Evolutionary conservation across 1,140 invertebrate species (phyloP), one percentile per base, ranked within the genome.

Genomic region (Cephus cinctus): DNA sequence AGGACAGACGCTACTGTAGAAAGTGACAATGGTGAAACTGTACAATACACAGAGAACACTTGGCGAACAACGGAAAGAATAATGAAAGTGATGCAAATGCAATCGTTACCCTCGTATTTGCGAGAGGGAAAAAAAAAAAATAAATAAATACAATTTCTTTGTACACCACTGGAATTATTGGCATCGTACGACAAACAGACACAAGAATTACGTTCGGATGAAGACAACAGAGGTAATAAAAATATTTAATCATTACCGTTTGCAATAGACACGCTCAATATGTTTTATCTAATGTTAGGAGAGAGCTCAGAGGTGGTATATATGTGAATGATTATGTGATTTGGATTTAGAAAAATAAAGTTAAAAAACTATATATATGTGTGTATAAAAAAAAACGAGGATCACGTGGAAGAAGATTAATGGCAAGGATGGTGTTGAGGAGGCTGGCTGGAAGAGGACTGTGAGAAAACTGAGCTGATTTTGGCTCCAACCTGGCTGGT

Each of bases 401-500:
- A n/a, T n/a, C n/a, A n/a, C n/a, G n/a, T n/a, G n/a, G 34, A 18
- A 36, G 14, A 18, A 18, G 19, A 36, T 11, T 12, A 12, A 15
- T 18, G 34, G 19, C 12, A 15, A 25, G 30, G 42, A 16, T 35
- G 32, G 5, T 27, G 40, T 6, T 2, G 35, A 55, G 52, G 50
- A 50, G 14, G 50, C 47, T 42, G 60, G 55, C 32, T 53, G 52
- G 52, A 47, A 53, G 57, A 21, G 12, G 61, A 56, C 49, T 62
- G 48, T 61, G 63, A 66, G 66, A 72, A 73, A 77, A 77, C 58
- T 75, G 69, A 71, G 72, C 72, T 72, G 73, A 71, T 72, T 74
- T 75, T 71, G 68, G 74, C 71, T 75, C 76, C 75, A 74, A 74
- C 73, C 72, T 76, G 73, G 67, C 71, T 76, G 74, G 71, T 77